phyloP scores from a whole-genome alignment of 2,797 vertebrate species.

The Sebastes diaconus region DNA sequence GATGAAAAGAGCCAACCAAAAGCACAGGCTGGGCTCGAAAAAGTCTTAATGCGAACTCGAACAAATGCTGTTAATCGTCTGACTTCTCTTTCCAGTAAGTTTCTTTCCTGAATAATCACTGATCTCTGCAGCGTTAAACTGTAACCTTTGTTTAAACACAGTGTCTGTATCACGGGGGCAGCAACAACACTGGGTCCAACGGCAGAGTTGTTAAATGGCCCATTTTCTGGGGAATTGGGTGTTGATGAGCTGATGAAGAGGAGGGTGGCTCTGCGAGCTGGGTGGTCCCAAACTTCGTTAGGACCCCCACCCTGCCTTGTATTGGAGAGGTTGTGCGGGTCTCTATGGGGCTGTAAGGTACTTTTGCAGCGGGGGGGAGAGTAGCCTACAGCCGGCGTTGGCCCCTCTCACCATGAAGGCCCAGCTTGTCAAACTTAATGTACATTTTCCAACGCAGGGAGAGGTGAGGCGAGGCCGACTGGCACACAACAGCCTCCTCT shows the following conservation, averaged over 20 bases:
- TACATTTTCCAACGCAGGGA: conserved; percentile 78
- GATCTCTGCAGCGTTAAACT: conserved; percentile 45
- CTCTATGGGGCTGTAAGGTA: conserved; percentile 78
- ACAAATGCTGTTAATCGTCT: conserved; percentile 63
- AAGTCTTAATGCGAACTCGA: conserved; percentile 54
- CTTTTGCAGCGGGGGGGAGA: conserved; percentile 68
- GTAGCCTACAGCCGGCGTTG: conserved; percentile 65
- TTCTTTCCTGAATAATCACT: conserved; percentile 55
- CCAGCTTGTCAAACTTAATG: conserved; percentile 82
- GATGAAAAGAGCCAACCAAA: conserved; percentile 72
- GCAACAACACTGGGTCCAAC: conserved; percentile 57
- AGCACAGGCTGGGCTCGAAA: conserved; percentile 55
- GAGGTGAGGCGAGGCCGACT: conserved; percentile 75
- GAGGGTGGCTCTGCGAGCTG: conserved; percentile 73
- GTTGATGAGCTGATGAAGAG: conserved; percentile 85
- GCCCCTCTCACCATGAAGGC: conserved; percentile 79
- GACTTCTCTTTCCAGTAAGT: conserved; percentile 59
- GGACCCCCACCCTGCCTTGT: conserved; percentile 69
- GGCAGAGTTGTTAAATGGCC: conserved; percentile 72
- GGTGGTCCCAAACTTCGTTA: conserved; percentile 75
- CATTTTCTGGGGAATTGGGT: conserved; percentile 82
- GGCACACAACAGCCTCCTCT: conserved; percentile 77
- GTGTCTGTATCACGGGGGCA: conserved; percentile 47
- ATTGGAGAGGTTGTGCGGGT: conserved; percentile 70
- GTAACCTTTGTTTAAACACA: conserved; percentile 45